Evolutionary conservation across 2,888 invertebrate species (phyloP).

Genomic region (Timandra comae): DNA sequence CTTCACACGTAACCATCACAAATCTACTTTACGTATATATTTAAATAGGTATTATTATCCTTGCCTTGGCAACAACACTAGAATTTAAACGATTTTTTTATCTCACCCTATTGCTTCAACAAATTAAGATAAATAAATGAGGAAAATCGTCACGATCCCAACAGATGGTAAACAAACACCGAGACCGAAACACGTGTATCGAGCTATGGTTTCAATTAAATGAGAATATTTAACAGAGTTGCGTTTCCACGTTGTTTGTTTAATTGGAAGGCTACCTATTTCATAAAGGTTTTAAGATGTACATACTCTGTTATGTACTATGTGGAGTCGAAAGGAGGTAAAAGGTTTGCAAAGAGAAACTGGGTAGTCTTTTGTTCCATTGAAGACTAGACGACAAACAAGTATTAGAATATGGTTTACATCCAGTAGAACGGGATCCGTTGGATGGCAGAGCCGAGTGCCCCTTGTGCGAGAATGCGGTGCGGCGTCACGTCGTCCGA

Average conservation of each 20-base stretch:
- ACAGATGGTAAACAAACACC: constrained; percentile 19
- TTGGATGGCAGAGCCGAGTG: constrained; percentile 22
- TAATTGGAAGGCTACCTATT: constrained; percentile 6
- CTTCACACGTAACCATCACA: constrained; percentile 47
- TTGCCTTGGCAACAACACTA: too few relatives aligned
- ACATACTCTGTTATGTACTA: not conserved
- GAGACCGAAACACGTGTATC: constrained; percentile 17
- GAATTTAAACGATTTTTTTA: too few relatives aligned
- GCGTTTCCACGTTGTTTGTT: constrained; percentile 11
- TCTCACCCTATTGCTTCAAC: constrained; percentile 7
- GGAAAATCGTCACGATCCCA: constrained; percentile 25
- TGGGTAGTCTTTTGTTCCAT: constrained; percentile 2
- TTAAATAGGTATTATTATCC: too few relatives aligned
- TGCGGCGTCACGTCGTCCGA: constrained; percentile 38
- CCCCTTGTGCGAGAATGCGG: constrained; percentile 40
- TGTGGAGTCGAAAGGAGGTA: not conserved
- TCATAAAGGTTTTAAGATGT: constrained; percentile 4
- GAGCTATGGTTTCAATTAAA: constrained; percentile 14
- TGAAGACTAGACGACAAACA: constrained; percentile 13
- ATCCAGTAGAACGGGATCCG: constrained; percentile 42
- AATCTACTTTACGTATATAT: constrained; percentile 35
- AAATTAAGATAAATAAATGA: constrained; percentile 20
- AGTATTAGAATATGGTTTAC: constrained; percentile 37
- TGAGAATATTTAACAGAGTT: constrained; percentile 8
- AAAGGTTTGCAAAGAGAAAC: constrained; percentile 4